A percentile compares a stretch with the other conserved stretches of the same genome.
These are phyloP conservation scores for Malthinus flaveolus DNA, from an alignment of 2,888 invertebrate species.

Conservation along the genomic window DNA sequence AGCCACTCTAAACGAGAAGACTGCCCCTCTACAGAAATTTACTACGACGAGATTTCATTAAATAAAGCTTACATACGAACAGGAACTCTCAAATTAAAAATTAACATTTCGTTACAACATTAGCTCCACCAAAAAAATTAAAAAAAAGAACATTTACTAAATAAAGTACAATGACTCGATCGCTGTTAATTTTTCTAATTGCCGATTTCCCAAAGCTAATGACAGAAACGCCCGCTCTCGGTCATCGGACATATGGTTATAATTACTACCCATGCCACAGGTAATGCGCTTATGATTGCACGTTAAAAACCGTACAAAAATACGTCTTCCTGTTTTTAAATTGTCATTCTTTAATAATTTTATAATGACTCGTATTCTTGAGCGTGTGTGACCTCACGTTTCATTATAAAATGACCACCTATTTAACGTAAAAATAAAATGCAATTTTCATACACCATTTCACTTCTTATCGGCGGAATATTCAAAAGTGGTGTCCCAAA, in stretches of 20 bases:
- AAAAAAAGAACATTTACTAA: neutral
- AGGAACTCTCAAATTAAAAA: too few relatives aligned
- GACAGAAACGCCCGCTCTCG: conserved; percentile 42
- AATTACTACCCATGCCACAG: conserved; percentile 51
- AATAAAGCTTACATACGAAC: too few relatives aligned
- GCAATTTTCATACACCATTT: neutral
- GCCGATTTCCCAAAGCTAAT: conserved; percentile 46
- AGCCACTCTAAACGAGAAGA: too few relatives aligned
- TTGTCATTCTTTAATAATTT: conserved; percentile 56
- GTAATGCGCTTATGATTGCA: conserved; percentile 51
- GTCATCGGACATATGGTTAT: conserved; percentile 52
- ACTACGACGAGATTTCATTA: too few relatives aligned
- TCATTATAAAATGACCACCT: conserved; percentile 29
- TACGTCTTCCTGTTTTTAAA: conserved; percentile 55
- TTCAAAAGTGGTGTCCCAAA: too few relatives aligned
- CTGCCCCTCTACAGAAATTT: too few relatives aligned
- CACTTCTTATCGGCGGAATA: too few relatives aligned
- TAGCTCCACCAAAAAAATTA: too few relatives aligned
- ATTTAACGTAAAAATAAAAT: conserved; percentile 1
- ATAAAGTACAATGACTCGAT: conserved; percentile 29
- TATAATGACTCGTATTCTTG: conserved; percentile 44
- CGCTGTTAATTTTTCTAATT: conserved; percentile 48
- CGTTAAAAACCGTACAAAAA: conserved; percentile 55
- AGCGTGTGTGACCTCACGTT: conserved; percentile 34
- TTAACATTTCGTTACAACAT: too few relatives aligned